These are phyloP conservation scores for Brachyhypopomus occidentalis DNA, from an alignment of 2,113 vertebrate genomes.

Conservation along the genomic window DNA sequence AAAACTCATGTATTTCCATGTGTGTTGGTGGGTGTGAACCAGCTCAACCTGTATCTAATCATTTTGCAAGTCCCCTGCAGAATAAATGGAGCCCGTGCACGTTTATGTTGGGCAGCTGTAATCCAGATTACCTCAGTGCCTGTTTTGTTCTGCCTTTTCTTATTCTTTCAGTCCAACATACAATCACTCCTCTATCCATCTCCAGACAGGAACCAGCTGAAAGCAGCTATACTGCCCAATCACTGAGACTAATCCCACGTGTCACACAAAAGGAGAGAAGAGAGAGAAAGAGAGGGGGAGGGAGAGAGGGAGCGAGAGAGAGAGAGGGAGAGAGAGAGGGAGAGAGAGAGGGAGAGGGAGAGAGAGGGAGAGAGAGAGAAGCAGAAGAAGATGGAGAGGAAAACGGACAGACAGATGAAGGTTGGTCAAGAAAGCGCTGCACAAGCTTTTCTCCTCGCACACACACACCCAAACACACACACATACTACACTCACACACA, in stretches of 20 bases:
- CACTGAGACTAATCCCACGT: conserved; percentile 44
- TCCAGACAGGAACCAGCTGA: conserved; percentile 37
- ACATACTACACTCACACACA: too few relatives aligned
- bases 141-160: conserved; percentile 28
- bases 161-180: conserved; percentile 21
- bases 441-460: too few relatives aligned
- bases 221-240: conserved; percentile 35
- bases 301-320: conserved; percentile 19
- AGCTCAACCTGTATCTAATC: too few relatives aligned
- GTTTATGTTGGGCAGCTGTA: conserved; percentile 39
- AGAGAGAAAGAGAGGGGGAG: conserved; percentile 54
- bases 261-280: conserved; percentile 37
- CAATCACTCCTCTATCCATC: conserved; percentile 41
- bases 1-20: too few relatives aligned
- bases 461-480: too few relatives aligned
- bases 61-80: too few relatives aligned
- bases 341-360: not conserved
- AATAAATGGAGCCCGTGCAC: not conserved
- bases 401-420: not conserved
- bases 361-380: conserved; percentile 61
- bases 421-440: not conserved
- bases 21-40: too few relatives aligned
- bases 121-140: conserved; percentile 46
- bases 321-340: conserved; percentile 8
- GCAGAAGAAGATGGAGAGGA: conserved; percentile 44